A percentile compares a stretch with the other conserved stretches of the same genome.
phyloP scores from a whole-genome alignment of 2,888 invertebrate genomes.

The Drosophila emarginata region DNA sequence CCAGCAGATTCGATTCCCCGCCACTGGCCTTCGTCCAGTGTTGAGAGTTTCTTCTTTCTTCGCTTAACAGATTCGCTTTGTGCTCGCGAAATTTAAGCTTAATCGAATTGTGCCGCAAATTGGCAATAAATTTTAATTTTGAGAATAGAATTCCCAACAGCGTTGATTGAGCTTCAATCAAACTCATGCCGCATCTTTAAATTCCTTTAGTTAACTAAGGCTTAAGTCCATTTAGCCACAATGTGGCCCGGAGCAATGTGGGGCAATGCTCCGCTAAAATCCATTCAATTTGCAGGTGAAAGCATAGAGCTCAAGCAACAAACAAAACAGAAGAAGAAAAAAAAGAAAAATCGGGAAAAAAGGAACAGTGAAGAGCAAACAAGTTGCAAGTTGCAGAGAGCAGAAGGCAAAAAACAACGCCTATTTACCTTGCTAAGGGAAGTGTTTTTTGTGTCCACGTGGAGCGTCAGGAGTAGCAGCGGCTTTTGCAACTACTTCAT shows the following conservation, averaged over 20 bases:
- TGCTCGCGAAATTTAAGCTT: conserved; percentile 65
- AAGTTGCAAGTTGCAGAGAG: conserved; percentile 68
- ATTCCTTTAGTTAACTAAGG: conserved; percentile 14
- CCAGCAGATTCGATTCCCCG: conserved; percentile 55
- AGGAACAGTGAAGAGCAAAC: conserved; percentile 53
- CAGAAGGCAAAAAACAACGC: conserved; percentile 65
- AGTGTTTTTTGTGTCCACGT: conserved; percentile 27
- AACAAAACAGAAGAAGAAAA: conserved; percentile 10
- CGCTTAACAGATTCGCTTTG: conserved; percentile 40
- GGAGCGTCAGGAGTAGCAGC: conserved; percentile 26
- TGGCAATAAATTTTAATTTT: conserved; percentile 79
- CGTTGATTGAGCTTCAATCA: conserved; percentile 72
- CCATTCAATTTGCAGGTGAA: conserved; percentile 67
- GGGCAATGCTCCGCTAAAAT: conserved; percentile 61
- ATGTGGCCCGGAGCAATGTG: conserved; percentile 35
- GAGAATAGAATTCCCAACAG: conserved; percentile 54
- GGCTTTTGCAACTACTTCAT: conserved; percentile 67
- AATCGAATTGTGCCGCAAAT: conserved; percentile 79
- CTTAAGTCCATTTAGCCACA: conserved; percentile 42
- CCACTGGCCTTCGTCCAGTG: conserved; percentile 48
- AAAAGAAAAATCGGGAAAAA: conserved; percentile 11
- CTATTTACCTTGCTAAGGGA: conserved; percentile 48
- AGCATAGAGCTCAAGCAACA: conserved; percentile 34
- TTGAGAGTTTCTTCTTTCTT: conserved; percentile 62
- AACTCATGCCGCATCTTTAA: conserved; percentile 30